Conservation (phyloP, 1,140 invertebrate genomes). For the Anoplophora glabripennis region DNA sequence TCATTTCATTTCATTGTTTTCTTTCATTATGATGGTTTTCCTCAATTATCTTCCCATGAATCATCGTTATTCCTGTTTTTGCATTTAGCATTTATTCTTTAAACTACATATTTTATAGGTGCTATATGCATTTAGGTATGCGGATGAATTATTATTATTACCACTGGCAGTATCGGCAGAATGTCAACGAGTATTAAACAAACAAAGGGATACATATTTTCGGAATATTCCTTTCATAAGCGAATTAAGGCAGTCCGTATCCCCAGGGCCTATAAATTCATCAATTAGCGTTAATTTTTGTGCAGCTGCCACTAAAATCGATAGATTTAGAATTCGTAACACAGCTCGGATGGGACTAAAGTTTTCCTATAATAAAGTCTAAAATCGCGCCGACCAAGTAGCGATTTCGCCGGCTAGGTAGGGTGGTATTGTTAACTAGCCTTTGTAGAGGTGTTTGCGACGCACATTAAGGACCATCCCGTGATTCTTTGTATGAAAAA, state of each 20-base stretch:
- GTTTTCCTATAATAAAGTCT: conserved; percentile 6
- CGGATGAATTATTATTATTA: too few species aligned
- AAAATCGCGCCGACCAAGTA: conserved; percentile 5
- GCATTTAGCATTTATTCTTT: too few species aligned
- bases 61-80: too few species aligned
- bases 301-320: conserved; percentile 11
- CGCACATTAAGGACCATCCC: conserved; percentile 18
- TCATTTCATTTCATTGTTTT: too few species aligned
- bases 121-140: too few species aligned
- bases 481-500: conserved; percentile 22
- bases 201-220: too few species aligned
- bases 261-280: conserved; percentile 16
- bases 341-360: not conserved
- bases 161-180: too few species aligned
- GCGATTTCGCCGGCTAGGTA: not conserved
- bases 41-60: too few species aligned
- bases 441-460: conserved; percentile 25
- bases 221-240: too few species aligned
- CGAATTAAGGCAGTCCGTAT: not conserved
- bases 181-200: too few species aligned
- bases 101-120: too few species aligned
- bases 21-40: too few species aligned
- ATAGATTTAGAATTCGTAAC: conserved; percentile 4
- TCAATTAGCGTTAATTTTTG: conserved; percentile 10
- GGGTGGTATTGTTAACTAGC: conserved; percentile 21